Evolutionary conservation across 1,140 invertebrate species (phyloP), one percentile per base, ranked within the genome.

Genomic region (Bombus fervidus): DNA sequence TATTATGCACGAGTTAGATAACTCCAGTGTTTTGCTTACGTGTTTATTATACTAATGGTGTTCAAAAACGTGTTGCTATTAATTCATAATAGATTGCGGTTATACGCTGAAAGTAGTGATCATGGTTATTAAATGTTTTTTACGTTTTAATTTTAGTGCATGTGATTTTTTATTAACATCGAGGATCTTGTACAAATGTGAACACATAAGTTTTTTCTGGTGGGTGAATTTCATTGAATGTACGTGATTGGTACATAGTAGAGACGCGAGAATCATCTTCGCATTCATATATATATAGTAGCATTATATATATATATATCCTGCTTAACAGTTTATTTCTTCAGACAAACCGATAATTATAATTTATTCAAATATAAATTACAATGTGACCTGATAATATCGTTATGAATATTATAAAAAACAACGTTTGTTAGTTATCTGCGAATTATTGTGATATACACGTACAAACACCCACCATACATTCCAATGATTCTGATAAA

Each of bases 331-430:
- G 9, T 10, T 71, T 71, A 39, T 39, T 47, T 5, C 39, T 22
- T 10, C 3, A 31, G 13, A 66, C 15, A 66, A 31, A n/a, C 12
- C 10, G 59, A 28, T 28, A 62, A 15, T 18, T 31, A 18, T 66
- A 15, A 12, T 66, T 13, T 31, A n/a, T 64, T 31, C 15, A 31
- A 31, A 66, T 12, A 62, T 62, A 62, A 66, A 31, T 34, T 66
- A 5, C n/a, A 31, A 9, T 68, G 3, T 34, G 22, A 34, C 12
- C 15, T 37, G 64, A 3, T n/a, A 80, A n/a, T 18, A 69, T 53
- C 25, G 10, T 53, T 37, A 43, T 71, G 66, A 57, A 47, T 72
- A 81, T 64, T 81, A 62, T 64, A 72, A 57, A 81, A 68, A 71
- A 81, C 25, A 15, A 79, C 28, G 39, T 69, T 8, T 10, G 18